Base-by-base conservation (phyloP, 2,797 vertebrate species). In the Sebastolobus altivelis region DNA sequence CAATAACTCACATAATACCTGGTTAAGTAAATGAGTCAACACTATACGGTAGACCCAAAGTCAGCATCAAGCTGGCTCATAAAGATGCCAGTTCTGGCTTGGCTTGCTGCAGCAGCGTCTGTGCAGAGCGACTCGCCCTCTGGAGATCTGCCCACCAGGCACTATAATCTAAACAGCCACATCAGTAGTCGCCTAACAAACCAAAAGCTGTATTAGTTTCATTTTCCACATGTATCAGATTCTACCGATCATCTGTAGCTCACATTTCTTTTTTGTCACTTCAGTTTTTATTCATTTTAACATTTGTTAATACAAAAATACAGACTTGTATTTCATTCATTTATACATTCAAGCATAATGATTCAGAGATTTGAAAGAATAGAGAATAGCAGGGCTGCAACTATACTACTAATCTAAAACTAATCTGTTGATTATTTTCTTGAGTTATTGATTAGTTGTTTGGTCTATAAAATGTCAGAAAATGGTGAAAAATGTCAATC, bases 71-170 rank as follows among this genome's bases (percentile, higher is more conserved):
- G 62, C 65, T 61, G 29, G 65, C 55, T 52, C 37, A 76, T 61
- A 25, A 72, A 81, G 75, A 79, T 65, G 37, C 14, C 79, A 68
- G 60, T 52, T 79, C 38, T 33, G 49, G n/a, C 40, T 76, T 76
- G 70, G 74, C 29, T 20, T 65, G 37, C 78, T 72, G 72, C 29
- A 67, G 22, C 54, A 55, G 83, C 59, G 10, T 43, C 71, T 65
- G 79, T 58, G 27, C 22, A 56, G 31, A 66, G 70, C 65, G 62
- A 65, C 58, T 73, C 56, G 27, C 38, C 72, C 16, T 65, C 22
- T 81, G 69, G 69, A 88, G 72, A 79, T 27, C 25, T 59, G 62
- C 69, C 66, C 65, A 59, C n/a, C 11, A 61, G 31, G 12, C 66
- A 62, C 65, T 76, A 60, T 73, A 54, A 81, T 69, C 38, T 70